phyloP scores from a whole-genome alignment of 2,113 vertebrate genomes.

The Aplodontia rufa region DNA sequence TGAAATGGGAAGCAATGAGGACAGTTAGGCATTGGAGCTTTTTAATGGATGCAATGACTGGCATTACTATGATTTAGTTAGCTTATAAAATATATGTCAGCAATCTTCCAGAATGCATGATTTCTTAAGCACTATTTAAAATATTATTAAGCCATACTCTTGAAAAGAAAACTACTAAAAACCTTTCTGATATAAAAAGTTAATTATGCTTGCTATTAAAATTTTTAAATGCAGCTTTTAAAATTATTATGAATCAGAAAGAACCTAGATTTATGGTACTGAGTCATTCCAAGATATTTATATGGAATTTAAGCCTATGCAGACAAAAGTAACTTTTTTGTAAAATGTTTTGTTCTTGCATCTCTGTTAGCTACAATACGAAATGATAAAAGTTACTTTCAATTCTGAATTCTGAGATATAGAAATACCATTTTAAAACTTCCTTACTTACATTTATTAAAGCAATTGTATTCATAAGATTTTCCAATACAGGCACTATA shows the following conservation, averaged over 20 bases:
- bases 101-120: not conserved
- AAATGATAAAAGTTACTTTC: not conserved
- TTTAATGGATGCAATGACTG: not conserved
- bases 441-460: not conserved
- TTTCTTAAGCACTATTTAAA: not conserved
- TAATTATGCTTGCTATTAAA: not conserved
- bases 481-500: not conserved
- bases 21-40: no score
- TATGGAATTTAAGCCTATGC: not conserved
- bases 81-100: not conserved
- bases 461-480: not conserved
- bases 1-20: not conserved
- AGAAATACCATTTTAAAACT: not conserved
- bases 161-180: not conserved
- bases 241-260: not conserved
- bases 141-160: not conserved
- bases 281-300: not conserved
- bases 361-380: rapidly evolving
- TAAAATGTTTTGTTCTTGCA: not conserved
- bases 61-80: not conserved
- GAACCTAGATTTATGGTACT: not conserved
- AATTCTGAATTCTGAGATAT: not conserved
- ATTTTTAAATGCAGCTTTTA: not conserved
- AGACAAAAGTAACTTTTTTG: not conserved
- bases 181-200: not conserved